Evolutionary conservation across 2,797 vertebrate genomes (phyloP).

Genomic region (Sebastes diaconus): DNA sequence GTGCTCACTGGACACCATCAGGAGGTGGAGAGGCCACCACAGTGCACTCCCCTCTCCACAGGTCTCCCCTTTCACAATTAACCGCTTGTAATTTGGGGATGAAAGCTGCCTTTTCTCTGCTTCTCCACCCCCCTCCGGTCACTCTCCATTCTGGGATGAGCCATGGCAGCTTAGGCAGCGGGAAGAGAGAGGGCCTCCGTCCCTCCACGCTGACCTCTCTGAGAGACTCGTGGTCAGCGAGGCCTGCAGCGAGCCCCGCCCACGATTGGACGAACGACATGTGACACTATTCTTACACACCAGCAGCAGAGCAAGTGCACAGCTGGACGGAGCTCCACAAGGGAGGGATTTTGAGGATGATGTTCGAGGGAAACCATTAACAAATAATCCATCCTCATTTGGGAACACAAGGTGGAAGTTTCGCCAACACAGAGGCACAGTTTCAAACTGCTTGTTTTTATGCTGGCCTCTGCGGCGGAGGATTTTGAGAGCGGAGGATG

Average conservation of each 20-base stretch:
- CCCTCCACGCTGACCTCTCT: constrained; percentile 38
- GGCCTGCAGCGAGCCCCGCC: constrained; percentile 52
- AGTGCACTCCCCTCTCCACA: constrained; percentile 72
- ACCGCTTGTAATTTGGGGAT: constrained; percentile 79
- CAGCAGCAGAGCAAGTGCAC: constrained; percentile 24
- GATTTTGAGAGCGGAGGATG: constrained; percentile 70
- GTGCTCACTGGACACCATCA: constrained; percentile 47
- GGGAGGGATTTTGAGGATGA: constrained; percentile 7
- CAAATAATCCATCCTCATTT: constrained; percentile 62
- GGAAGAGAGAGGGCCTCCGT: constrained; percentile 19
- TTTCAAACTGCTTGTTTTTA: constrained; percentile 57
- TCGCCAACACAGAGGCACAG: constrained; percentile 66
- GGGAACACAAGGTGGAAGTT: constrained; percentile 53
- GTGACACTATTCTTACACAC: constrained; percentile 67
- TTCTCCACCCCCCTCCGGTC: constrained; percentile 41
- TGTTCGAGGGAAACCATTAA: constrained; percentile 26
- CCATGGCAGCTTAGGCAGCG: constrained; percentile 52
- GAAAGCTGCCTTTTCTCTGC: constrained; percentile 72
- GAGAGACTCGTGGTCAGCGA: constrained; percentile 58
- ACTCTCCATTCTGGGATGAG: constrained; percentile 41
- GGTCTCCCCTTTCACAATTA: constrained; percentile 83
- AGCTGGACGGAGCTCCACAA: constrained; percentile 46
- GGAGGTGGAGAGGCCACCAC: constrained; percentile 48
- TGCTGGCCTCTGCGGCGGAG: constrained; percentile 34
- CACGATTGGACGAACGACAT: constrained; percentile 43